Evolutionary conservation across 2,797 vertebrate species (phyloP).

Genomic region (Paratrypauchen microcephalus): DNA sequence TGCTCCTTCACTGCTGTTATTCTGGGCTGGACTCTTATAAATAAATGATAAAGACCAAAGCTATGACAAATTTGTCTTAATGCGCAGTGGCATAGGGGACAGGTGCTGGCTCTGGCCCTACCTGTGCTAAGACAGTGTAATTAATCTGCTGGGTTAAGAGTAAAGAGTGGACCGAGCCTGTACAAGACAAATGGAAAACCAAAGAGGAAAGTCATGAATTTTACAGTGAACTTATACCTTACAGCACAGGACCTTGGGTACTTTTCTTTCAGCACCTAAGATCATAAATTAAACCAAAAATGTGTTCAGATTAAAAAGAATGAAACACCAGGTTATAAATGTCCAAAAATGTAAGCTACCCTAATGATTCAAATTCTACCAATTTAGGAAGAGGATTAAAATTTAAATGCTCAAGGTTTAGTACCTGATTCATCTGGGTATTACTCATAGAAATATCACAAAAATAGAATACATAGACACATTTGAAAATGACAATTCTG

Average conservation of each 20-base stretch:
- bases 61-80: conserved; percentile 68
- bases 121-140: conserved; percentile 52
- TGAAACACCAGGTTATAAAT: background rate
- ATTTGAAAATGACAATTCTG: too few relatives aligned
- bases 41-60: conserved; percentile 70
- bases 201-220: conserved; percentile 74
- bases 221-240: conserved; percentile 60
- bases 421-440: background rate
- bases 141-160: conserved; percentile 70
- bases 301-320: conserved; percentile 4
- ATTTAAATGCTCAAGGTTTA: background rate
- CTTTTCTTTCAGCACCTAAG: conserved; percentile 22
- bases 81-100: conserved; percentile 59
- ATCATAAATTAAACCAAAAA: background rate
- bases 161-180: conserved; percentile 34
- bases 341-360: background rate
- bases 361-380: background rate
- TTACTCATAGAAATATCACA: background rate
- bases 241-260: conserved; percentile 48
- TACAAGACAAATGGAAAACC: conserved; percentile 64
- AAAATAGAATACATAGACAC: too few relatives aligned
- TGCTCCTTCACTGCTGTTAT: conserved; percentile 60
- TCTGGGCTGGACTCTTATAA: conserved; percentile 67
- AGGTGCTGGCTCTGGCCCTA: conserved; percentile 57
- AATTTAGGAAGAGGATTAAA: background rate